Evolutionary conservation across 2,888 invertebrate genomes (phyloP), one percentile per base, ranked within the genome.

Genomic region (Rhaphigaster nebulosa): DNA sequence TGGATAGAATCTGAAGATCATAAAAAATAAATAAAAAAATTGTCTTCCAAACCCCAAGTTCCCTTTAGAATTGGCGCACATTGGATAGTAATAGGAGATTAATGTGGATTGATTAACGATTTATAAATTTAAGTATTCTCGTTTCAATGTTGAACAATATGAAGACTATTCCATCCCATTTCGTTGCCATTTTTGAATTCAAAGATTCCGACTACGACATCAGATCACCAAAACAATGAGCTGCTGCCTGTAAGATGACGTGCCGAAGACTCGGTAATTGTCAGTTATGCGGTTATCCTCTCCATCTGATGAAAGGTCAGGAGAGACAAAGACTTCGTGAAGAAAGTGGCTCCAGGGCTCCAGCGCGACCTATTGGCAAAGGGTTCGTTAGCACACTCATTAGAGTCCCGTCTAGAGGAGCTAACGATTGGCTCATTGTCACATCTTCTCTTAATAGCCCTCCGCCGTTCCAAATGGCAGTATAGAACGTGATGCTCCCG

Each of bases 261-360:
- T 8, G 23, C n/a, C 84, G 45, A n/a, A n/a, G 45, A 26, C 45
- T 20, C 26, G 45, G 84, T 84, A 84, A 45, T 41, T 84, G 84
- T 41, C 84, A 84, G 84, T 41, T 84, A 41, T 84, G 84, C 41
- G 84, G 38, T 15, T 84, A 84, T 84, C 84, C 45, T 18, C 84
- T 26, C 41, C 84, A 84, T 84, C 84, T 84, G 84, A 84, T 45
- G 84, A 84, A 84, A 84, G 84, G 84, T 84, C 84, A 84, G 84
- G 84, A 50, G 41, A 84, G 84, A 84, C 84, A 84, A 84, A 84
- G 84, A 84, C 84, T 84, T 84, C 84, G 84, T 84, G 84, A 84
- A 84, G 84, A 84, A 84, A 84, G 84, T 50, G 70, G 65, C 65
- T 65, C 29, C 29, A 18, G 65, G 18, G 23, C 70, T 76, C 38